Evolutionary conservation across 2,113 vertebrate species (phyloP).

Genomic region (Tupaia chinensis): DNA sequence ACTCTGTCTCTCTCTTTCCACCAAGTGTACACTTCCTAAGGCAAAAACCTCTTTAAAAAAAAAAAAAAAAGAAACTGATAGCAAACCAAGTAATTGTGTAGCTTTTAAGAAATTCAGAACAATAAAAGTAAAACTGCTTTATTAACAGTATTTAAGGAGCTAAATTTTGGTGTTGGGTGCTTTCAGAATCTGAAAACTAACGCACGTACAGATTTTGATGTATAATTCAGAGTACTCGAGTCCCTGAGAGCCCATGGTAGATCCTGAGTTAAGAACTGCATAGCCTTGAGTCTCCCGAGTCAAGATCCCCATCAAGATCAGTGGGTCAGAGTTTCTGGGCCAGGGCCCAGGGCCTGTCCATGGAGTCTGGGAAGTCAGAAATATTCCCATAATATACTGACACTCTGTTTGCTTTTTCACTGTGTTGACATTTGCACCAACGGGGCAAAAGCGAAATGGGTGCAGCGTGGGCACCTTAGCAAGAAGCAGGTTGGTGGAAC

Average conservation of each 20-base stretch:
- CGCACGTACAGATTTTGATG: not conserved
- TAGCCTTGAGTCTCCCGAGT: not conserved
- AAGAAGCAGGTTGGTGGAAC: not conserved
- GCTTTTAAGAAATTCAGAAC: not conserved
- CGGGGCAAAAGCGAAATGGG: not conserved
- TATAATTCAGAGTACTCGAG: not conserved
- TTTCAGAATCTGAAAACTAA: not conserved
- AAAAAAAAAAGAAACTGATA: not conserved
- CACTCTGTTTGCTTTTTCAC: not conserved
- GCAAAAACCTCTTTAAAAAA: no score
- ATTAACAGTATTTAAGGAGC: not conserved
- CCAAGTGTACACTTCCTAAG: no score
- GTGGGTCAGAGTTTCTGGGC: not conserved
- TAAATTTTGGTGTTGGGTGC: not conserved
- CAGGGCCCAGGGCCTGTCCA: not conserved
- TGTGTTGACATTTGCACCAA: not conserved
- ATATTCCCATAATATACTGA: not conserved
- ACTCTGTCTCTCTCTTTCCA: no score
- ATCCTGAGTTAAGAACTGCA: not conserved
- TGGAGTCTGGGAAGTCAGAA: not conserved
- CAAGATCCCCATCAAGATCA: not conserved
- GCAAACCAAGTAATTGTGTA: not conserved
- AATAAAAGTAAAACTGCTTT: not conserved
- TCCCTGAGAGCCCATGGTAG: not conserved
- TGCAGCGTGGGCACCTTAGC: not conserved